These are phyloP conservation scores for Acanthochromis polyacanthus DNA, from an alignment of 2,113 vertebrate genomes.

Conservation along the genomic window DNA sequence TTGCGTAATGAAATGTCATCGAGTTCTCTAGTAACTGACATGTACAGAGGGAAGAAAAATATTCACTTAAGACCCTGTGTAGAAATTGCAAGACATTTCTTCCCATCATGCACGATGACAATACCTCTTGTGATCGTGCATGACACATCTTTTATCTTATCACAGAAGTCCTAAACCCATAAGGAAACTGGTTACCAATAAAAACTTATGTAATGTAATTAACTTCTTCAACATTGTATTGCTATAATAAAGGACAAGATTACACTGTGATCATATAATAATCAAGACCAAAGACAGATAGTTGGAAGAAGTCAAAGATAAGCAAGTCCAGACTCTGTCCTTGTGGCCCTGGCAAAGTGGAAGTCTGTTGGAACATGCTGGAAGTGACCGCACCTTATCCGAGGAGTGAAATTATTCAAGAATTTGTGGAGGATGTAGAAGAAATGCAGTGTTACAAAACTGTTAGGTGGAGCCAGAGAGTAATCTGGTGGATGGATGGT, in stretches of 20 bases:
- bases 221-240: background rate
- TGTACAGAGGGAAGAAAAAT: background rate
- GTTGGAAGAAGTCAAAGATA: background rate
- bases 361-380: background rate
- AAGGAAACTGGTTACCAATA: slow-evolving; percentile 27
- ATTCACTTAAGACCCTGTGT: background rate
- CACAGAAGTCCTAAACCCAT: slow-evolving; percentile 23
- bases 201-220: slow-evolving; percentile 35
- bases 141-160: slow-evolving; percentile 32
- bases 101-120: background rate
- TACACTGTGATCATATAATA: background rate
- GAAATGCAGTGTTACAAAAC: background rate
- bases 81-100: background rate
- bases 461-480: background rate
- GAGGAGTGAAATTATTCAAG: background rate
- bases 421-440: background rate
- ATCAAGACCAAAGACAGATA: background rate
- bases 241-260: background rate
- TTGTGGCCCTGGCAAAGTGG: background rate
- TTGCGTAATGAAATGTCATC: slow-evolving; percentile 17
- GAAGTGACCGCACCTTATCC: background rate
- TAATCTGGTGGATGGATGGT: no score
- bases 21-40: background rate
- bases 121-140: background rate
- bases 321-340: background rate